A percentile compares a stretch with the other conserved stretches of the same genome.
These are phyloP conservation scores for Zosterops hypoxanthus DNA, from an alignment of 2,113 vertebrate genomes.

Conservation along the genomic window DNA sequence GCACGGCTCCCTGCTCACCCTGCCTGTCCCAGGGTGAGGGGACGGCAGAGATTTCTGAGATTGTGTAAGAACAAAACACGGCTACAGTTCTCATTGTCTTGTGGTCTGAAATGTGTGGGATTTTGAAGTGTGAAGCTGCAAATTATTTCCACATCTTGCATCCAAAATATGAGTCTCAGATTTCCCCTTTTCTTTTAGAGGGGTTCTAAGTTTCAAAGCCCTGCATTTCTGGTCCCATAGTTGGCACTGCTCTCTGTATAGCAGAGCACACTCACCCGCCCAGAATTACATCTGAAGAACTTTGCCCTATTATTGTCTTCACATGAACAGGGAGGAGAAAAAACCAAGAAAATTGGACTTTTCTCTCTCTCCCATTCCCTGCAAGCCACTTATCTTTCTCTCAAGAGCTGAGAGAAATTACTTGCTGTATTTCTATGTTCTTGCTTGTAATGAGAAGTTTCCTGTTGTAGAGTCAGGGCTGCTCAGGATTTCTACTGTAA, in stretches of 20 bases:
- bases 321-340: background rate
- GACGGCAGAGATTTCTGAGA: background rate
- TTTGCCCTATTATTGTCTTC: background rate
- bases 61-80: fast-evolving
- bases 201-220: background rate
- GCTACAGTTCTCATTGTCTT: background rate
- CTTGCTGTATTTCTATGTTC: background rate
- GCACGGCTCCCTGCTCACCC: fast-evolving
- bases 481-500: background rate
- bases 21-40: background rate
- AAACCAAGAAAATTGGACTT: background rate
- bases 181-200: background rate
- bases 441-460: background rate
- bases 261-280: background rate
- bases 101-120: background rate
- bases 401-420: background rate
- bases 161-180: background rate
- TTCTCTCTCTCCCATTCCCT: fast-evolving
- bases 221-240: fast-evolving
- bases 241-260: fast-evolving
- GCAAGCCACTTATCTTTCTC: background rate
- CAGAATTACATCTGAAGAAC: background rate
- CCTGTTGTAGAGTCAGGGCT: background rate
- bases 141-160: background rate
- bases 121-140: background rate